Evolutionary conservation across 1,140 invertebrate species (phyloP).

Genomic region (Phthorimaea operculella): DNA sequence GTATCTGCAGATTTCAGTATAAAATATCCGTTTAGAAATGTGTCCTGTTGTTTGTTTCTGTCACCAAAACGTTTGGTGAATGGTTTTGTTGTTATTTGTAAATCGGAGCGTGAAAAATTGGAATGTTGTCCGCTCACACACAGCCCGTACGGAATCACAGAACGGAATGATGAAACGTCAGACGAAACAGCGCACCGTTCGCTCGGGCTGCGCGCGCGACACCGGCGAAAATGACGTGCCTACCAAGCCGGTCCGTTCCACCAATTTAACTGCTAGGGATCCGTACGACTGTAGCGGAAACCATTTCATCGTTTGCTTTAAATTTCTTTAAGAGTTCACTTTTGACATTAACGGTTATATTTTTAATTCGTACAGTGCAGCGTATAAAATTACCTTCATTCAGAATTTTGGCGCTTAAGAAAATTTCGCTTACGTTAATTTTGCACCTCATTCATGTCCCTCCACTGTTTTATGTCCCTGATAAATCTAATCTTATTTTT

Average conservation of each 20-base stretch:
- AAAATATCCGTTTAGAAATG: slow-evolving; percentile 38
- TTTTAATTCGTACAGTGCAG: no score
- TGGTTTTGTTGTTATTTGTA: slow-evolving; percentile 17
- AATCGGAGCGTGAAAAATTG: slow-evolving; percentile 6
- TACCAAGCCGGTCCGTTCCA: slow-evolving; percentile 17
- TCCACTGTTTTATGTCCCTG: no score
- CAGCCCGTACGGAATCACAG: background rate
- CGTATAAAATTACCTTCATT: no score
- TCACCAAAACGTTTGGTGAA: slow-evolving; percentile 17
- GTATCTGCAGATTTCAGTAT: slow-evolving; percentile 62
- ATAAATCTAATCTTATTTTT: no score
- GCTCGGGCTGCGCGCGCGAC: background rate
- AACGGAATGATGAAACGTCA: slow-evolving; percentile 3
- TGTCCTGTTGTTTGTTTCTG: slow-evolving; percentile 9
- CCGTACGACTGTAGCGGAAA: slow-evolving; percentile 24
- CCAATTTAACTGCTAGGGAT: slow-evolving; percentile 49
- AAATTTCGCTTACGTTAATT: no score
- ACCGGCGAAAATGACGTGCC: background rate
- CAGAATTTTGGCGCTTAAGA: no score
- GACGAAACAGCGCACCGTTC: slow-evolving; percentile 1
- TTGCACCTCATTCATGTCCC: no score
- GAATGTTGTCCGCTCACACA: background rate
- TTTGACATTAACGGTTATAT: no score
- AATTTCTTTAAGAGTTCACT: no score
- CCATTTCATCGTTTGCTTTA: slow-evolving; percentile 6